Base-by-base conservation (phyloP, 2,113 vertebrate species). In the Capreolus pygargus region DNA sequence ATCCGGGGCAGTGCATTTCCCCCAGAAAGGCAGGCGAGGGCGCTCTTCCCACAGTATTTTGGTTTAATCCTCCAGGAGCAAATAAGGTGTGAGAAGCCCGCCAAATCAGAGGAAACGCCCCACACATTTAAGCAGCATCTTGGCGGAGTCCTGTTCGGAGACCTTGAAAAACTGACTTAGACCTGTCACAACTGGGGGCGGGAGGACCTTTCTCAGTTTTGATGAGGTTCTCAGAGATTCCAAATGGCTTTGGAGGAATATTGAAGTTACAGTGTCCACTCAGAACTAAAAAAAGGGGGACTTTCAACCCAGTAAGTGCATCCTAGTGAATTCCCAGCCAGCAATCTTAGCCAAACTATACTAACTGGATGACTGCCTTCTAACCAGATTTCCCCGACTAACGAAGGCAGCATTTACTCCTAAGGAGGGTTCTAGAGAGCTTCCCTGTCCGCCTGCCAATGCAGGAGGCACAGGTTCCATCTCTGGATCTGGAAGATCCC, bases 31-130 rank as follows among this genome's bases (percentile, higher is more conserved):
- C 98, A 98, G 98, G 36, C 2, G 98, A 98, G 98, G 98, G 98
- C 97, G 97, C 98, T 96, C 43, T 98, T 98, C 67, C 98, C 93
- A 60, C 60, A 15, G 23, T 47, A 95, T 97, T 98, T 92, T 84
- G 92, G 47, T 47, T 74, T 43, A 33, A 55, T 25, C 27, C 9
- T 57, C 21, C 21, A 30, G 21, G 64, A 64, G 12, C 55, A 50
- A 57, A 36, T 33, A 2, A 12, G 6, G 6, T 16, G 9, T 60
- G 74, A 84, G 96, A 64, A 86, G 16, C 3, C 30, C 33, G 50
- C 2, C 27, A 2, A 2, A 8, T 64, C 7, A 17, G 21, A 96
- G 21, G 12, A 89, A 76, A 57, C 50, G 79, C 21, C n/a, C 5
- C 1, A 7, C 2, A 27, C 33, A 2, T 39, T 47, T 16, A 36